Evolutionary conservation across 2,888 invertebrate species (phyloP).

Genomic region (Coenonympha arcania): DNA sequence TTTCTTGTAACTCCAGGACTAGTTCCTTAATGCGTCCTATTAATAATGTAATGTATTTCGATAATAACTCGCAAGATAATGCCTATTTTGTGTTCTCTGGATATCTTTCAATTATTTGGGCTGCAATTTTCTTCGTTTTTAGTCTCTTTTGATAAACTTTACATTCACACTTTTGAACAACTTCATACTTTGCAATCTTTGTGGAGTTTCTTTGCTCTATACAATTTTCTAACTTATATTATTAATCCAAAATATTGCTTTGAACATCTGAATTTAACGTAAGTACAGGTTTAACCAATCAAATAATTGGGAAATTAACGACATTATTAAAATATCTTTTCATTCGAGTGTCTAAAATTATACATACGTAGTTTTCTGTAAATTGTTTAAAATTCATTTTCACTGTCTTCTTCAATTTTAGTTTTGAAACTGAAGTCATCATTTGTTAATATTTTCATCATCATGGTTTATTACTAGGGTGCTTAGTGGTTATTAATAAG

Average conservation of each 20-base stretch:
- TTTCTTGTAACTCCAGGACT: constrained; percentile 15
- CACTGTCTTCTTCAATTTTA: not conserved
- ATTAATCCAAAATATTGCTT: too few relatives aligned
- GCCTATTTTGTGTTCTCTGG: not conserved
- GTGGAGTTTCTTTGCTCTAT: too few relatives aligned
- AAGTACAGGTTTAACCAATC: too few relatives aligned
- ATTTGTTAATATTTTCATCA: not conserved
- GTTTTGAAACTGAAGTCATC: not conserved
- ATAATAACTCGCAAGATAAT: constrained; percentile 11
- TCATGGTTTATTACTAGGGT: not conserved
- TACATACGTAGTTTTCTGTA: too few relatives aligned
- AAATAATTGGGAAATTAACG: too few relatives aligned
- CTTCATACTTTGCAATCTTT: too few relatives aligned
- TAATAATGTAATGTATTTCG: constrained; percentile 13
- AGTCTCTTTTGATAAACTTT: too few relatives aligned
- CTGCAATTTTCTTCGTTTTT: not conserved
- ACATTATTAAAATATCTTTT: too few relatives aligned
- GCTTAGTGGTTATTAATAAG: constrained; percentile 9
- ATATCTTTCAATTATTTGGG: not conserved
- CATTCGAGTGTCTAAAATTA: too few relatives aligned
- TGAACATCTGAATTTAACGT: too few relatives aligned
- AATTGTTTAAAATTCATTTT: not conserved
- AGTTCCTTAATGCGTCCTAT: constrained; percentile 18
- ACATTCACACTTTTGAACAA: too few relatives aligned
- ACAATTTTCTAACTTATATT: too few relatives aligned